These are phyloP conservation scores for Sprattus sprattus DNA, from an alignment of 2,113 vertebrate species.

Conservation along the genomic window DNA sequence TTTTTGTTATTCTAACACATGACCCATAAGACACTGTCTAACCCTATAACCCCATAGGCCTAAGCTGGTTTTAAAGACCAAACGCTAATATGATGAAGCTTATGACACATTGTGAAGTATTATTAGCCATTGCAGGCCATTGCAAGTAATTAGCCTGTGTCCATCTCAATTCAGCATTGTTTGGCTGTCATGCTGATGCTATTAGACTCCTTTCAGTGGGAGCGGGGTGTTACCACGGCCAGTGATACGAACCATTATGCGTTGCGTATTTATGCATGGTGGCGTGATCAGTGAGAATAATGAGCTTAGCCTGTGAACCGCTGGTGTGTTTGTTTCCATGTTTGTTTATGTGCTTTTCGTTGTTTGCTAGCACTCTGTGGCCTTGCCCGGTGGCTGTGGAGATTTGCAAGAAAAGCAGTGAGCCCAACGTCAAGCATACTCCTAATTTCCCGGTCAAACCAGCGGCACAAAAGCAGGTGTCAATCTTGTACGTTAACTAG, in stretches of 20 bases:
- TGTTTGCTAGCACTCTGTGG: not conserved
- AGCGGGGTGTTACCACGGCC: not conserved
- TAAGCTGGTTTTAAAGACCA: not conserved
- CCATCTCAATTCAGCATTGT: not conserved
- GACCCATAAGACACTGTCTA: not conserved
- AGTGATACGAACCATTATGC: not conserved
- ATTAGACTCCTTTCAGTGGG: not conserved
- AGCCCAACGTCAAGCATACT: not conserved
- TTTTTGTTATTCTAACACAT: not conserved
- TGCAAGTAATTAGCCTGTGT: not conserved
- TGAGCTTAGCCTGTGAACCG: slow-evolving; percentile 4
- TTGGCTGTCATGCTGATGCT: not conserved
- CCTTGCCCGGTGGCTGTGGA: not conserved
- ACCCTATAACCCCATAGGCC: not conserved
- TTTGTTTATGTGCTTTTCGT: slow-evolving; percentile 1
- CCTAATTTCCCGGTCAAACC: not conserved
- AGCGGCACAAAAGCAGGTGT: not conserved
- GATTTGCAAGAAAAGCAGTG: not conserved
- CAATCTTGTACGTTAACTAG: not conserved
- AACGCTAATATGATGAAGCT: slow-evolving; percentile 6
- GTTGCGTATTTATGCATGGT: not conserved
- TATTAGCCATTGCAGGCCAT: not conserved
- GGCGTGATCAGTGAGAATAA: not conserved
- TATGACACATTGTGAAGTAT: not conserved
- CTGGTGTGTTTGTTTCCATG: not conserved